Evolutionary conservation across 1,140 invertebrate species (phyloP).

Genomic region (Rhyacophila brunnea): DNA sequence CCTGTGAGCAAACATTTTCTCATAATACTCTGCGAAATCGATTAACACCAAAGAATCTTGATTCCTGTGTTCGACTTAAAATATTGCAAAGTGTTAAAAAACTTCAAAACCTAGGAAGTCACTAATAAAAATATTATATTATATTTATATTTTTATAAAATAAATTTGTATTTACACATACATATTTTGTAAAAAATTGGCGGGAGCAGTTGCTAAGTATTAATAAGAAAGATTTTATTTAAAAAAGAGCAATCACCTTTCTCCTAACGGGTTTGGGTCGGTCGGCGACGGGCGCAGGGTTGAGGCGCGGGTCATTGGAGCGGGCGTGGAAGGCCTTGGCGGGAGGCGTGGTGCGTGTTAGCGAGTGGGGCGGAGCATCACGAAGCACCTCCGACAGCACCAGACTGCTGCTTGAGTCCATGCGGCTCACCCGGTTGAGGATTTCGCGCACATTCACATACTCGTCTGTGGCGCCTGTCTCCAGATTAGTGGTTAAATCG

Average conservation of each 20-base stretch:
- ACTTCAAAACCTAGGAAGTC: no score
- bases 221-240: no score
- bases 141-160: no score
- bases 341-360: slow-evolving; percentile 20
- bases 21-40: no score
- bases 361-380: slow-evolving; percentile 27
- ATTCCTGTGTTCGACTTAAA: no score
- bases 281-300: slow-evolving; percentile 46
- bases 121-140: no score
- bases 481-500: slow-evolving; percentile 49
- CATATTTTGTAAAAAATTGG: no score
- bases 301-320: slow-evolving; percentile 45
- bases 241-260: slow-evolving; percentile 41
- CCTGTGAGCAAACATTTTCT: no score
- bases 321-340: slow-evolving; percentile 39
- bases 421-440: slow-evolving; percentile 51
- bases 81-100: no score
- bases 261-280: slow-evolving; percentile 51
- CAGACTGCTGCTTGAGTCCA: slow-evolving; percentile 53
- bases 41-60: no score
- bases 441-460: slow-evolving; percentile 52
- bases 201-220: no score
- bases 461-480: slow-evolving; percentile 48
- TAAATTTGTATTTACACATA: no score
- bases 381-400: slow-evolving; percentile 49